Base-by-base conservation (phyloP, 2,888 invertebrate genomes). In the Phengaris arion region DNA sequence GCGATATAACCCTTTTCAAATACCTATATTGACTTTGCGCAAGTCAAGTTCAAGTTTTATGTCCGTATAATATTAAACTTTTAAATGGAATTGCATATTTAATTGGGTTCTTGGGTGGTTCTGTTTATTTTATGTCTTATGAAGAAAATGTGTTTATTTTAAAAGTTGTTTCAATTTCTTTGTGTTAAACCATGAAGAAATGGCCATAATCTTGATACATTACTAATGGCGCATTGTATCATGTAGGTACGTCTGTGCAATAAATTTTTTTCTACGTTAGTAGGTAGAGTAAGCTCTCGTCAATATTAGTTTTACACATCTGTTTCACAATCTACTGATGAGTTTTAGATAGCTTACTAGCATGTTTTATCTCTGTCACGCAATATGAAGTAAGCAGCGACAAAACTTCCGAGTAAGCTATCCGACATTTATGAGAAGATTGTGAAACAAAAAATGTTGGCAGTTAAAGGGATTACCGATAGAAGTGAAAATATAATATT, bases 1-100 rank as follows among this genome's bases (percentile, higher is more conserved):
- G 35, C 59, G 59, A 59, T 59, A 59, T 59, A 52, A 52, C 64
- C 64, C 64, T 64, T 64, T 64, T 64, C 64, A 64, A 64, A 64
- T 64, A 22, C 22, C 22, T 22, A 59, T 59, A 64, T 13, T 64
- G 64, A 64, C 64, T 64, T 64, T 64, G 35, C 64, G 64, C 64
- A 64, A 64, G 35, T 13, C 64, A 64, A 64, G 64, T 64, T 64
- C 35, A 64, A 64, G 64, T 64, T 64, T 64, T 64, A 64, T 64
- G 35, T 64, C 12, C 64, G 64, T 35, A 12, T 64, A 35, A 64
- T 35, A 45, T 64, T 64, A 35, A 64, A 45, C 12, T 35, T 35
- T 35, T 35, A 35, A 35, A 35, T 35, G 52, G 6, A 45, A 64
- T 64, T 64, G 64, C 64, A 13, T 64, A 35, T 64, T 64, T 64